phyloP scores from a whole-genome alignment of 2,888 invertebrate genomes.

The Platycheirus albimanus region DNA sequence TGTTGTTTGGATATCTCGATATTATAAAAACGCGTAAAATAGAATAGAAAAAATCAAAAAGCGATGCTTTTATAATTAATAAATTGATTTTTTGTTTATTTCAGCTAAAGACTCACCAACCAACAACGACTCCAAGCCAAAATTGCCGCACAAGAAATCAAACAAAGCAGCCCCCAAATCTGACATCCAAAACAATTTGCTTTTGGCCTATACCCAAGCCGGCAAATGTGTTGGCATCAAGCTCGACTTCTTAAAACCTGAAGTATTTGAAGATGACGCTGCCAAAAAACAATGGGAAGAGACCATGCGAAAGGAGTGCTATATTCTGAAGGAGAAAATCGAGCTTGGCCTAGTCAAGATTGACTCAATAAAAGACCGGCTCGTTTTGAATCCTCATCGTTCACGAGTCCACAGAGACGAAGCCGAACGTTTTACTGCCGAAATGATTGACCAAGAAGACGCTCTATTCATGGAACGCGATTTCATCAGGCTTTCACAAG shows the following conservation, averaged over 20 bases:
- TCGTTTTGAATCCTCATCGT: conserved; percentile 85
- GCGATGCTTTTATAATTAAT: neutral
- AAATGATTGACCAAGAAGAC: conserved; percentile 80
- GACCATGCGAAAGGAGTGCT: conserved; percentile 85
- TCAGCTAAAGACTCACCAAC: conserved; percentile 44
- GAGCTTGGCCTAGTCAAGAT: conserved; percentile 86
- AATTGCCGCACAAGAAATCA: conserved; percentile 46
- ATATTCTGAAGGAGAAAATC: conserved; percentile 85
- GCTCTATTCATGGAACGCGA: conserved; percentile 79
- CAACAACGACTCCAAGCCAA: conserved; percentile 47
- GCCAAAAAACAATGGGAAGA: conserved; percentile 87
- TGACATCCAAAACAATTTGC: conserved; percentile 82
- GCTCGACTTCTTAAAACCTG: conserved; percentile 85
- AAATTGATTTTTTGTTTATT: conserved; percentile 5
- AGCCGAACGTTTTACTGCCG: conserved; percentile 79
- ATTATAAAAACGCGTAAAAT: too few species aligned
- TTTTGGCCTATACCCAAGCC: conserved; percentile 86
- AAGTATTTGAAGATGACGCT: conserved; percentile 85
- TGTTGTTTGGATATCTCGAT: too few species aligned
- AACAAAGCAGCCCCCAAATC: conserved; percentile 12
- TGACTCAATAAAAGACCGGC: conserved; percentile 84
- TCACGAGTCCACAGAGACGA: conserved; percentile 78
- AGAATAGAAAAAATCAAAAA: too few species aligned
- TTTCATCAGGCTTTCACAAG: conserved; percentile 79
- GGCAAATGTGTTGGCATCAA: conserved; percentile 88